These are phyloP conservation scores for Drosophila macrothrix DNA, from an alignment of 2,888 invertebrate species.

Conservation along the genomic window DNA sequence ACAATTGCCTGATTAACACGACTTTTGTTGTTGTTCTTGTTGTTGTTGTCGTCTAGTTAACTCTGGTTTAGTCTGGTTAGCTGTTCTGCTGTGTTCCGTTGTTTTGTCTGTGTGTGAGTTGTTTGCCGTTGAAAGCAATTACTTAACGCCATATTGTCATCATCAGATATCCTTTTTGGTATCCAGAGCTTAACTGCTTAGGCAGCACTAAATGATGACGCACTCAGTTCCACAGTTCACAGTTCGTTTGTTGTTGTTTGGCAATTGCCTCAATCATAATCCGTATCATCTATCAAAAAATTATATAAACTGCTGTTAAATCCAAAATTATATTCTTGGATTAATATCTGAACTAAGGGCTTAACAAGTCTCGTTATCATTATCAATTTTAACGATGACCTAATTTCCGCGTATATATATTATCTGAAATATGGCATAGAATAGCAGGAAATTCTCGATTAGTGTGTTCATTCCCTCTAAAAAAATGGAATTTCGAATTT, in stretches of 20 bases:
- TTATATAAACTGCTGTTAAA: not conserved
- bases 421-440: not conserved
- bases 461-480: not conserved
- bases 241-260: not conserved
- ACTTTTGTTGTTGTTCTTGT: not conserved
- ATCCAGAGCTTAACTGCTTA: conserved; percentile 6
- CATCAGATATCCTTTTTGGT: conserved; percentile 5
- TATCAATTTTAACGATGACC: not conserved
- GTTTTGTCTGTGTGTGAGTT: not conserved
- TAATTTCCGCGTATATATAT: not conserved
- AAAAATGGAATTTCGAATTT: not conserved
- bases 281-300: not conserved
- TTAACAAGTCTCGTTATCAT: not conserved
- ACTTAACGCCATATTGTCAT: conserved; percentile 9
- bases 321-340: not conserved
- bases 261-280: not conserved
- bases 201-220: conserved; percentile 1
- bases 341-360: not conserved
- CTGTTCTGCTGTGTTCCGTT: not conserved
- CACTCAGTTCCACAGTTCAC: not conserved
- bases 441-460: not conserved
- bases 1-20: conserved; percentile 1
- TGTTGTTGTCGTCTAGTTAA: conserved; percentile 2
- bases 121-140: conserved; percentile 6
- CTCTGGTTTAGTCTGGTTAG: conserved; percentile 1